Conservation (phyloP, 2,797 vertebrate genomes). For the Petrocephalus sullivani region DNA sequence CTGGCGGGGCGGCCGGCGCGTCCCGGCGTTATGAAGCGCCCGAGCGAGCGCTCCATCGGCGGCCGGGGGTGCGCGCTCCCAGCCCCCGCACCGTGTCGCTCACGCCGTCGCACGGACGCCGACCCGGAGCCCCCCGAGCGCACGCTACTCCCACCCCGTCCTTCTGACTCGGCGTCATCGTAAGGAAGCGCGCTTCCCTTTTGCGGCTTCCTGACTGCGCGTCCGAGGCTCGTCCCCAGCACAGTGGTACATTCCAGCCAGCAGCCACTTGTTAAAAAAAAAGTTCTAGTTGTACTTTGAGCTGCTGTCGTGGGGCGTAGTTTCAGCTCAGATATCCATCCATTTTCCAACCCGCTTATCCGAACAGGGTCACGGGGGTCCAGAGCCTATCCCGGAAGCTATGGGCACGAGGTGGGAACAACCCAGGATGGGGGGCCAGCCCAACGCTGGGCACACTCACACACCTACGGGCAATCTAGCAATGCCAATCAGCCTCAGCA, state of each 20-base stretch:
- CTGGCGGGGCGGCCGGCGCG: conserved; percentile 18
- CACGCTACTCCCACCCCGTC: background rate
- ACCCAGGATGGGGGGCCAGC: no score
- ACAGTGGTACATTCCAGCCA: conserved; percentile 30
- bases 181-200: no score
- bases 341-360: no score
- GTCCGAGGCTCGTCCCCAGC: background rate
- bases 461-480: no score
- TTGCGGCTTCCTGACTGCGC: background rate
- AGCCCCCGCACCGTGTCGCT: no score
- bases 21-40: conserved; percentile 10
- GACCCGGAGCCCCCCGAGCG: conserved; percentile 5
- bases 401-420: no score
- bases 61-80: background rate
- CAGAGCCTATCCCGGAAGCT: no score
- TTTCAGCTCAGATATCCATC: background rate
- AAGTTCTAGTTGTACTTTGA: conserved; percentile 23
- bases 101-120: background rate
- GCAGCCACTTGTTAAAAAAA: conserved; percentile 3
- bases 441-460: no score
- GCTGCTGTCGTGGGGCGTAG: background rate
- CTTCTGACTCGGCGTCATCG: background rate
- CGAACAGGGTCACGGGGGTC: no score
- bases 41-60: conserved; percentile 15
- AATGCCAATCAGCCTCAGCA: no score